Evolutionary conservation across 2,888 invertebrate species (phyloP), one percentile per base, ranked within the genome.

Genomic region (Agrochola macilenta): DNA sequence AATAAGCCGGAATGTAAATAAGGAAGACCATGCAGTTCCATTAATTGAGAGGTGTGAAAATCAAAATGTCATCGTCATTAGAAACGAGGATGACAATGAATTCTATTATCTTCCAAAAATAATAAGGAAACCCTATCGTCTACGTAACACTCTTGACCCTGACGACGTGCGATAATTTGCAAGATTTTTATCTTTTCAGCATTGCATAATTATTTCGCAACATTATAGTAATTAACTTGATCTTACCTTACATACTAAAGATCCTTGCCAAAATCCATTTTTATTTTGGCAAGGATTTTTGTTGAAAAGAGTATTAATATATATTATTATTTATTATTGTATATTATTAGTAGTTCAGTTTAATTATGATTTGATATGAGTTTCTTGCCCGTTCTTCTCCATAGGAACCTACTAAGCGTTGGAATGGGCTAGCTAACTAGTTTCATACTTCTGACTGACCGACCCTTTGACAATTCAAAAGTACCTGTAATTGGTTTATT

Each of bases 91-190:
- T 74, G 76, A 75, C 74, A 82, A 82, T 85, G 26, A 66, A 66
- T 71, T 74, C 12, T 85, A 63, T 75, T 77, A 79, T 85, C 73
- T 85, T 52, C 43, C 54, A 57, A 69, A 77, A 75, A 69, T 73
- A 73, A 87, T 54, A 75, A 68, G 76, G 73, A 79, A 84, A 58
- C 64, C n/a, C 64, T 54, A 63, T 81, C 60, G 26, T 65, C 0
- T 14, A 39, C 30, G 43, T 64, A 52, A 70, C 54, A 35, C 7
- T 35, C 43, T 74, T 77, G 81, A 79, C 86, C 78, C 66, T 88
- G 86, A 39, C n/a, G 39, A 65, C 26, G 52, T n/a, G 74, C 35
- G 72, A 82, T 74, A 75, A 85, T 72, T 78, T 66, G 49, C 57
- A 71, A 78, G 77, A 74, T 79, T 65, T 74, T 52, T 52, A 79